Percentiles rank a stretch among this genome's conserved stretches.
Evolutionary conservation across 2,113 vertebrate species (phyloP).

Genomic region (Cryptomyrus ogoouensis): DNA sequence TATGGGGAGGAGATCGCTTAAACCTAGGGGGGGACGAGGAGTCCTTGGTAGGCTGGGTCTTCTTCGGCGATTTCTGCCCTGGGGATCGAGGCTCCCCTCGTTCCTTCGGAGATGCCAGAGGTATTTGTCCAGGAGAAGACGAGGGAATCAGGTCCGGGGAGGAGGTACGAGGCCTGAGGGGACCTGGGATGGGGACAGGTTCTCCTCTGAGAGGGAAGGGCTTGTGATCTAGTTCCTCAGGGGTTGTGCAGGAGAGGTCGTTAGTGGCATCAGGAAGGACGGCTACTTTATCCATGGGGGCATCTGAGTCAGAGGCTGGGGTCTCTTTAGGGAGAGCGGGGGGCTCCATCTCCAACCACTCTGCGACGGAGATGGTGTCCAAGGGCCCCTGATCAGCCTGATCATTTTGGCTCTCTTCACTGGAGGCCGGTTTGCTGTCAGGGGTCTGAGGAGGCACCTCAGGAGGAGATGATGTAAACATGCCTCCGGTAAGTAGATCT

Average conservation of each 20-base stretch:
- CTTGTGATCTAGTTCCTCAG: constrained; percentile 46
- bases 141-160: constrained; percentile 25
- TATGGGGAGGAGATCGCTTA: neutral
- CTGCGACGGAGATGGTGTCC: constrained; percentile 29
- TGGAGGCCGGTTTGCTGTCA: neutral
- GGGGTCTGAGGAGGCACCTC: neutral
- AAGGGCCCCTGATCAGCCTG: constrained; percentile 40
- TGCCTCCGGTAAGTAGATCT: neutral
- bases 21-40: neutral
- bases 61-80: neutral
- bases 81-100: neutral
- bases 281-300: constrained; percentile 31
- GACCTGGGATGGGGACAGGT: neutral
- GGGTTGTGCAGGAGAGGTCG: constrained; percentile 52
- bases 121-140: neutral
- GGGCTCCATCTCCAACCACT: constrained; percentile 2
- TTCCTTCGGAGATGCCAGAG: neutral
- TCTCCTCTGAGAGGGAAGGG: constrained; percentile 41
- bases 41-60: neutral
- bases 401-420: constrained; percentile 40
- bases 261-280: constrained; percentile 28
- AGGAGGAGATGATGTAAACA: constrained; percentile 23
- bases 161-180: neutral
- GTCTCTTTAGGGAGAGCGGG: constrained; percentile 27
- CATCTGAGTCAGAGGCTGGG: constrained; percentile 29